Evolutionary conservation across 2,113 vertebrate species (phyloP).

Genomic region (Larimichthys crocea): DNA sequence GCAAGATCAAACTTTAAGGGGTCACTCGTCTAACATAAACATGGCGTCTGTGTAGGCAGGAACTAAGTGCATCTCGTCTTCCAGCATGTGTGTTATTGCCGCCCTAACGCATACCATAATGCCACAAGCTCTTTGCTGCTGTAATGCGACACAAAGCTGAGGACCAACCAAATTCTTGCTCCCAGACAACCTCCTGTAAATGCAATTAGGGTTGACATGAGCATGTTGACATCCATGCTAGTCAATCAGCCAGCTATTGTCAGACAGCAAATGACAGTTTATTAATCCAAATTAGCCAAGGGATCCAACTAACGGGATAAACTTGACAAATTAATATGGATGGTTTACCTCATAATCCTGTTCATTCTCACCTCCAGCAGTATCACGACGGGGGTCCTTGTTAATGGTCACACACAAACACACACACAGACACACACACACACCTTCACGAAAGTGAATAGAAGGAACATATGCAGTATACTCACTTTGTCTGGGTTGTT

Average conservation of each 20-base stretch:
- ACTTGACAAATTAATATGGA: slow-evolving; percentile 79
- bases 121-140: slow-evolving; percentile 45
- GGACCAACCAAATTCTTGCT: slow-evolving; percentile 59
- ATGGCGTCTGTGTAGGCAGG: slow-evolving; percentile 36
- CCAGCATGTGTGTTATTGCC: slow-evolving; percentile 38
- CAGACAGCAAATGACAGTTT: slow-evolving; percentile 74
- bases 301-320: slow-evolving; percentile 81
- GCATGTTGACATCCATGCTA: slow-evolving; percentile 79
- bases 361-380: slow-evolving; percentile 77
- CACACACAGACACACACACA: slow-evolving; percentile 6
- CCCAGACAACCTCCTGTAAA: slow-evolving; percentile 66
- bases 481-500: slow-evolving; percentile 98
- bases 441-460: slow-evolving; percentile 16
- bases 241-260: slow-evolving; percentile 78
- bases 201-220: slow-evolving; percentile 79
- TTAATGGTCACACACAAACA: slow-evolving; percentile 46
- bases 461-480: slow-evolving; percentile 12
- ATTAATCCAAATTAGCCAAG: slow-evolving; percentile 81
- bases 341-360: slow-evolving; percentile 78
- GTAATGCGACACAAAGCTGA: slow-evolving; percentile 67
- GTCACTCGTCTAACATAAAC: slow-evolving; percentile 36
- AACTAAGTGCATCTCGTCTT: slow-evolving; percentile 42
- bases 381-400: slow-evolving; percentile 55
- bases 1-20: slow-evolving; percentile 63
- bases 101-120: slow-evolving; percentile 49